These are phyloP conservation scores for Sparus aurata DNA, from an alignment of 2,797 vertebrate species.

Conservation along the genomic window DNA sequence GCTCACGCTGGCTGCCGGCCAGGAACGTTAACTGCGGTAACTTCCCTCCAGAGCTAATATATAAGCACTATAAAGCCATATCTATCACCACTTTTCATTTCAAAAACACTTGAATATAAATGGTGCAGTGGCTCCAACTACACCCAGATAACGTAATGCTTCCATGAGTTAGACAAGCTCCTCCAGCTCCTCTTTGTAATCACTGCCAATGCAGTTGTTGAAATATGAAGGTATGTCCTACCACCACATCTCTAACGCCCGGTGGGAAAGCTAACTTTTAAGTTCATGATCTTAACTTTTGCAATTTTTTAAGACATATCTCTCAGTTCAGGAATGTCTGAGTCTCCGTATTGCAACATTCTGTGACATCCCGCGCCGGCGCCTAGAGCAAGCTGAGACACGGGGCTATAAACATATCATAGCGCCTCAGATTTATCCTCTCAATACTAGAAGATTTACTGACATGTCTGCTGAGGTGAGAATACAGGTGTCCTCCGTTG, in stretches of 20 bases:
- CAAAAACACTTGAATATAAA: slow-evolving; percentile 51
- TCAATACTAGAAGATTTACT: slow-evolving; percentile 59
- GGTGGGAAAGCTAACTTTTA: slow-evolving; percentile 18
- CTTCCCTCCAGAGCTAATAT: slow-evolving; percentile 41
- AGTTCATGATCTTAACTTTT: slow-evolving; percentile 33
- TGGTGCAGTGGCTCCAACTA: slow-evolving; percentile 24
- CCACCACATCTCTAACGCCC: slow-evolving; percentile 18
- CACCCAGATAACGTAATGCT: slow-evolving; percentile 24
- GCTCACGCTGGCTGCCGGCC: slow-evolving; percentile 36
- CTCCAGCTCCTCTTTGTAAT: slow-evolving; percentile 40
- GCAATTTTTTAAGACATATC: slow-evolving; percentile 34
- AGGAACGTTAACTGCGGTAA: slow-evolving; percentile 38
- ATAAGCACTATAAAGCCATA: slow-evolving; percentile 45
- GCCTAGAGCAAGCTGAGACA: slow-evolving; percentile 50
- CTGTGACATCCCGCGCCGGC: slow-evolving; percentile 39
- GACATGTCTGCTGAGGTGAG: slow-evolving; percentile 57
- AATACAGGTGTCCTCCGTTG: slow-evolving; percentile 46
- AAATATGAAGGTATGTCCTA: slow-evolving; percentile 27
- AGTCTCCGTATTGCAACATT: slow-evolving; percentile 27
- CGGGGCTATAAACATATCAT: slow-evolving; percentile 61
- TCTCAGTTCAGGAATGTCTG: slow-evolving; percentile 18
- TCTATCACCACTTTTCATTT: slow-evolving; percentile 43
- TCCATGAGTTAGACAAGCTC: slow-evolving; percentile 25
- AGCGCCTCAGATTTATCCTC: slow-evolving; percentile 64
- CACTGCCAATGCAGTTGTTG: slow-evolving; percentile 13